Evolutionary conservation across 2,888 invertebrate species (phyloP), one percentile per base, ranked within the genome.

Genomic region (Galerucella calmariensis): DNA sequence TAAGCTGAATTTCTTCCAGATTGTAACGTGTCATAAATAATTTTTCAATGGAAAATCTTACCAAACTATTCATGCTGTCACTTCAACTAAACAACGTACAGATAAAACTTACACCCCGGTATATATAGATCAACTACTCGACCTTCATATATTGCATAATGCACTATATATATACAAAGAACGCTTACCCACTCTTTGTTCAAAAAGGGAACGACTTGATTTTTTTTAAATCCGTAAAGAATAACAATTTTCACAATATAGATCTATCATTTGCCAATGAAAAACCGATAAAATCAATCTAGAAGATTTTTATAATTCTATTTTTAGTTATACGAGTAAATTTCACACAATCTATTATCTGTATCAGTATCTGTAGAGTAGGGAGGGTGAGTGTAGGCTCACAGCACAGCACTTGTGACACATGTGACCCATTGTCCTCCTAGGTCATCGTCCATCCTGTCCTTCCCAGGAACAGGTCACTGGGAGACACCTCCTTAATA

Each of bases 101-200:
- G 41, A 53, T 67, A 69, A 77, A 75, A 78, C 75, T 75, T 77
- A 68, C 73, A 78, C 79, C 80, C 79, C 65, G 63, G 74, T 77
- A 76, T 80, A 79, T 81, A 79, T 80, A 75, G 71, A 72, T 56
- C 68, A 75, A 66, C 72, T 69, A 67, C 58, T 27, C 75, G 81
- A 80, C 81, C 81, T 81, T 80, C 78, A 74, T 67, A 12, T 41
- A 44, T 65, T 65, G 63, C 46, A 65, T 65, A 41, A 65, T 65
- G 10, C 56, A 56, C 20, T 48, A 14, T 16, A 61, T 48, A 14
- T 16, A 61, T n/a, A 59, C 56, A 56, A 56, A 56, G 56, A 56
- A 20, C 56, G 16, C 20, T 20, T 56, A 56, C 56, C 10, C 2
- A 48, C 46, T 14, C 46, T 48, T n/a, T 56, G 20, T 20, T 56